Conservation (phyloP, 1,140 invertebrate species). For the Hyphantria cunea region DNA sequence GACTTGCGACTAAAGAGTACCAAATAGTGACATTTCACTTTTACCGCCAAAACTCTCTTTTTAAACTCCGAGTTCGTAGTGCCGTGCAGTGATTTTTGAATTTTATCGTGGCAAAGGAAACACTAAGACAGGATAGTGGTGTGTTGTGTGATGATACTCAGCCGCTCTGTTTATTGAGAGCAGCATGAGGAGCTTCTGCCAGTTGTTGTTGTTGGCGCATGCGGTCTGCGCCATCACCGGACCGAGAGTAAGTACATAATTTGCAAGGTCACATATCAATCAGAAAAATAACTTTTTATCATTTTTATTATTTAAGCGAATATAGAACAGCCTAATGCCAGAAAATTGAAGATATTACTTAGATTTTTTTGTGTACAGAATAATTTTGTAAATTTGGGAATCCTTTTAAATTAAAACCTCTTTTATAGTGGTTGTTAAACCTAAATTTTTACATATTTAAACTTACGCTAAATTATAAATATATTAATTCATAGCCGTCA, state of each 20-base stretch:
- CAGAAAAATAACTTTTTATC: too few species aligned
- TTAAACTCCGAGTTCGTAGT: conserved; percentile 10
- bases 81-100: conserved; percentile 19
- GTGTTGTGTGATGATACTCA: conserved; percentile 73
- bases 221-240: conserved; percentile 70
- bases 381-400: too few species aligned
- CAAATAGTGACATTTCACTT: conserved; percentile 34
- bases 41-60: conserved; percentile 13
- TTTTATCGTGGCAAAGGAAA: conserved; percentile 35
- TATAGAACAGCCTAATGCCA: too few species aligned
- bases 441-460: too few species aligned
- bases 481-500: too few species aligned
- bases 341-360: too few species aligned
- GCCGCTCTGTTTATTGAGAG: conserved; percentile 66
- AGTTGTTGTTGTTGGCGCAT: conserved; percentile 70
- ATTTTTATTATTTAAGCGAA: too few species aligned
- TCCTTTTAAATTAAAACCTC: too few species aligned
- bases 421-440: too few species aligned
- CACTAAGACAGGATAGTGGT: conserved; percentile 43
- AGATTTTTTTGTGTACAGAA: too few species aligned
- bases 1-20: conserved; percentile 45
- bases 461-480: too few species aligned
- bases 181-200: conserved; percentile 72
- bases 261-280: too few species aligned
- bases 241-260: conserved; percentile 60